Evolutionary conservation across 2,113 vertebrate genomes (phyloP).

Genomic region (Plotosus lineatus): DNA sequence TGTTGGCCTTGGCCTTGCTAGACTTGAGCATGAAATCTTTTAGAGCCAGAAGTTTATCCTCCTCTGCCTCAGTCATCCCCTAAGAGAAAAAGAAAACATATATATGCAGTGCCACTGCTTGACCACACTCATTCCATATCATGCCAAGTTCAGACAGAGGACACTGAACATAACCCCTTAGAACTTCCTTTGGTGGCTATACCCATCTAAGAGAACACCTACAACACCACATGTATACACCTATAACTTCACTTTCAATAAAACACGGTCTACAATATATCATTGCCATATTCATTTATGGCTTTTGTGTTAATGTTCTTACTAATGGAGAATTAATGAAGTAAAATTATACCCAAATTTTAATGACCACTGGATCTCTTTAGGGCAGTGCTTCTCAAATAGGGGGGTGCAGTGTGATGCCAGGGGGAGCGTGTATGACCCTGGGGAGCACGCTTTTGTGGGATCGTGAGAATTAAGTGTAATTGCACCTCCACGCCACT

Average conservation of each 20-base stretch:
- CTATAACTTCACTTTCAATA: neutral
- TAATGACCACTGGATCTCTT: too few relatives aligned
- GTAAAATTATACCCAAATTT: too few relatives aligned
- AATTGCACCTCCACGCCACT: too few relatives aligned
- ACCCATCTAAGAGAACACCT: neutral
- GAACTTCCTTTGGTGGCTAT: too few relatives aligned
- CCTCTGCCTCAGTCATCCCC: constrained; percentile 97
- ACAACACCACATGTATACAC: neutral
- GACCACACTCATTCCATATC: neutral
- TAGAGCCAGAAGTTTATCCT: constrained; percentile 93
- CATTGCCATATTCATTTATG: neutral
- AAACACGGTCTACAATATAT: neutral
- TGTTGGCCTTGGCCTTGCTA: constrained; percentile 94
- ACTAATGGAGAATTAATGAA: neutral
- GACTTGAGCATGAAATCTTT: constrained; percentile 98
- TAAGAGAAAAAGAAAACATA: constrained; percentile 53
- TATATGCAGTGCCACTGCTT: too few relatives aligned
- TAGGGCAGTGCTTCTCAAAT: too few relatives aligned
- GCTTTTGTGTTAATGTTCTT: neutral
- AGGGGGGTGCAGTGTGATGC: too few relatives aligned
- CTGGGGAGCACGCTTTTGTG: too few relatives aligned
- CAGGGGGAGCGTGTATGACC: too few relatives aligned
- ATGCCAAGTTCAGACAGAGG: neutral
- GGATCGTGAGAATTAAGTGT: too few relatives aligned
- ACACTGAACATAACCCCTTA: neutral